Evolutionary conservation across 2,113 vertebrate species (phyloP), one percentile per base, ranked within the genome.

Genomic region (Hippocampus barbouri): DNA sequence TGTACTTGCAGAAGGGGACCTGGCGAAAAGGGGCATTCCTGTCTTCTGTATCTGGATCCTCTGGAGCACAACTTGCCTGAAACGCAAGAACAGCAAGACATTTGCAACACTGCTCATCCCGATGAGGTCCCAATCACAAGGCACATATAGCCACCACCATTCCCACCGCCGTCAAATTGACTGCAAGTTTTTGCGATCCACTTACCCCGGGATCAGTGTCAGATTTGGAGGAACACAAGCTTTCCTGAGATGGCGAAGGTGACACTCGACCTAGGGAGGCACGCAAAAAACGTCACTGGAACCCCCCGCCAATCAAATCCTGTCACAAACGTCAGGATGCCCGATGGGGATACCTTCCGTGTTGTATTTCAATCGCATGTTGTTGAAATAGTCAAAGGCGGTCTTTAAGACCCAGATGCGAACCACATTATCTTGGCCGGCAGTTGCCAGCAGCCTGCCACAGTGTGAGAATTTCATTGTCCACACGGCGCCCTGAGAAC

Each of bases 381-480:
- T 99, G 84, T 98, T 98, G 88, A 99, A 99, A 85, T 97, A 99
- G 87, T 99, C 97, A 77, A 97, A 98, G 70, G 96, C 95, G 10
- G 95, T 96, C 90, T 98, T 99, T 71, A 99, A 87, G 78, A 96
- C 97, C 97, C 97, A 99, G 90, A 99, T 99, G 76, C 97, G 93
- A 27, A 99, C 97, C 69, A 98, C 91, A 0, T 99, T 99, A 78
- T 98, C 97, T 86, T 98, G 97, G 23, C 97, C 97, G 21, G 96
- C 97, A 23, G 95, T 95, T 5, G 97, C 97, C 85, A 99, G 91
- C 82, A 99, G 91, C 70, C 97, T 88, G 53, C 97, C 96, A 2
- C 97, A 99, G 86, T 99, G 96, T 76, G 97, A 98, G 89, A 99
- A 99, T 80, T 98, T 99, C 97, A 99, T 99, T 4, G 97, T 99